phyloP scores from a whole-genome alignment of 2,888 invertebrate genomes.

The Azorinus chamasolen region DNA sequence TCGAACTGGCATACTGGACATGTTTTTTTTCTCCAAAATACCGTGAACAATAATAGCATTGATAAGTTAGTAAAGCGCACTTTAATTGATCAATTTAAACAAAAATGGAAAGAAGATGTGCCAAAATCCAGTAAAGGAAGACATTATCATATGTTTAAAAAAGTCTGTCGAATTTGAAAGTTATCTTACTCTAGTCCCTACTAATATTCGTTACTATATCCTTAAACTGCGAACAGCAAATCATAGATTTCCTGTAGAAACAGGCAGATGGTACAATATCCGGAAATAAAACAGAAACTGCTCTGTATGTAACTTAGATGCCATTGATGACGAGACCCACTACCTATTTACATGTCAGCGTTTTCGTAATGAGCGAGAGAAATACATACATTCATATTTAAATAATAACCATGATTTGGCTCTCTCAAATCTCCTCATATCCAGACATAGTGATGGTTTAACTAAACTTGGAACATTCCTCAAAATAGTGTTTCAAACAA shows the following conservation, averaged over 20 bases:
- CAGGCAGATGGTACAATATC: background rate
- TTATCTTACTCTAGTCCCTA: background rate
- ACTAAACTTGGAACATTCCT: no score
- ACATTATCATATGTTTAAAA: background rate
- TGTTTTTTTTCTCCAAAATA: background rate
- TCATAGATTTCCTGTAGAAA: constrained; percentile 4
- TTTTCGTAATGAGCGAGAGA: background rate
- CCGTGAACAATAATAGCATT: background rate
- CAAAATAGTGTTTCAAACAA: no score
- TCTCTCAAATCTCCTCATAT: no score
- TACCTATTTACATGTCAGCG: background rate
- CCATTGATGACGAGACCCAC: no score
- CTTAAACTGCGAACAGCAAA: constrained; percentile 1
- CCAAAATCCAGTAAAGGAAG: background rate
- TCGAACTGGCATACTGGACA: background rate
- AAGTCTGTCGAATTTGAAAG: background rate
- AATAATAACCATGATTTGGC: no score
- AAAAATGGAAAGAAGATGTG: background rate
- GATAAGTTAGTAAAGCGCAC: no score
- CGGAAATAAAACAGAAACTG: background rate
- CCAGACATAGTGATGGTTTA: no score
- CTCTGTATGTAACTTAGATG: background rate
- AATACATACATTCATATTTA: no score
- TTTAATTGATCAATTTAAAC: constrained; percentile 2
- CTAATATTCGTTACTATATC: background rate